Evolutionary conservation across 2,888 invertebrate species (phyloP).

Genomic region (Nowickia ferox): DNA sequence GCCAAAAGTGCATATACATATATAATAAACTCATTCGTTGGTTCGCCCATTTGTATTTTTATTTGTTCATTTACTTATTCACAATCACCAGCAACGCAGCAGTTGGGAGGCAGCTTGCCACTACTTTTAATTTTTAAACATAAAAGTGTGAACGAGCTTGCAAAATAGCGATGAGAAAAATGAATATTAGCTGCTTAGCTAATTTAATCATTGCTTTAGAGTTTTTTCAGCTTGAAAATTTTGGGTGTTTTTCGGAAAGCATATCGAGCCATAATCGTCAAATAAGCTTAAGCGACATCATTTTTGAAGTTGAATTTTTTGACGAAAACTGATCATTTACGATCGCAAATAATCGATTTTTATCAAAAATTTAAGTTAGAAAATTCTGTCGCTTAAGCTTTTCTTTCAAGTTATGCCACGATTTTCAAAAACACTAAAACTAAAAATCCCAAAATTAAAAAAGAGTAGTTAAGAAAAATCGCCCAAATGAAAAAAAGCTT

Average conservation of each 20-base stretch:
- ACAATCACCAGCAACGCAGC: not conserved
- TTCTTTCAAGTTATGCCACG: too few relatives aligned
- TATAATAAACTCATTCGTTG: conserved; percentile 38
- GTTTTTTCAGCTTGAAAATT: not conserved
- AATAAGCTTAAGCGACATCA: not conserved
- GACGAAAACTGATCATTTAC: too few relatives aligned
- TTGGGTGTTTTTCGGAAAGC: not conserved
- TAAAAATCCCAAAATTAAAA: too few relatives aligned
- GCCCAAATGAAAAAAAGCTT: too few relatives aligned
- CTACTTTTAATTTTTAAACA: conserved; percentile 1
- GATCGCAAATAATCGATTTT: too few relatives aligned
- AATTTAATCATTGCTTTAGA: not conserved
- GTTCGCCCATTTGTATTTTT: conserved; percentile 13
- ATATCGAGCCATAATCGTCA: not conserved
- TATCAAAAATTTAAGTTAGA: too few relatives aligned
- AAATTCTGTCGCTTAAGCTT: too few relatives aligned
- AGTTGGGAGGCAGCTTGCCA: conserved; percentile 39
- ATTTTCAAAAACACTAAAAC: too few relatives aligned
- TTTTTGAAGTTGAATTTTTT: too few relatives aligned
- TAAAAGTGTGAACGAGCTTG: not conserved
- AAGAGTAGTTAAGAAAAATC: too few relatives aligned
- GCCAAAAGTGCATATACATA: conserved; percentile 63
- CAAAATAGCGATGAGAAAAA: not conserved
- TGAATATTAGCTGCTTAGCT: not conserved
- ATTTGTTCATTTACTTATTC: conserved; percentile 31